phyloP scores from a whole-genome alignment of 64 coral and sea anemone species.

The Orbicella faveolata region DNA sequence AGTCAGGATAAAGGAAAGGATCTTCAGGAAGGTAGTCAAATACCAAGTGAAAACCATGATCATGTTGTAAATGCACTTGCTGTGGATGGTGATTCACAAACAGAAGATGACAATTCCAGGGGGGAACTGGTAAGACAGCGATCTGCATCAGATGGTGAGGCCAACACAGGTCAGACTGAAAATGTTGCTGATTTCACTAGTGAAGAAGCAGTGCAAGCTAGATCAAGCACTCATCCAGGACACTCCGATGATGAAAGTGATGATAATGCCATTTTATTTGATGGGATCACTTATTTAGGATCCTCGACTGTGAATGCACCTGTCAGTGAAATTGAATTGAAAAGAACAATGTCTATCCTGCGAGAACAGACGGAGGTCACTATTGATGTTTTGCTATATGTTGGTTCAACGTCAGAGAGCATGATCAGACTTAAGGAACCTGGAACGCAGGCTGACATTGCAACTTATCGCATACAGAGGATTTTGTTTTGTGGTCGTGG shows the following conservation, averaged over 20 bases:
- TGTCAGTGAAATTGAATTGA: conserved; percentile 93
- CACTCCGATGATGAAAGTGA: conserved; percentile 63
- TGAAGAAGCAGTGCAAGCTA: not conserved
- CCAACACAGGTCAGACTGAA: not conserved
- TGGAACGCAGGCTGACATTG: conserved; percentile 76
- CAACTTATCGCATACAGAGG: conserved; percentile 88
- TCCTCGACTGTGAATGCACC: conserved; percentile 96
- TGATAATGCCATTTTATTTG: conserved; percentile 66
- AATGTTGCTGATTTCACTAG: not conserved
- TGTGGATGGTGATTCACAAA: conserved; percentile 2
- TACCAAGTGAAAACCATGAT: not conserved
- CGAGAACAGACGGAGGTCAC: conserved; percentile 90
- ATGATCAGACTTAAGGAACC: conserved; percentile 87
- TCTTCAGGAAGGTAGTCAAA: conserved; percentile 4
- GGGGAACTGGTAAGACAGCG: not conserved
- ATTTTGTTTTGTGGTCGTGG: conserved; percentile 97
- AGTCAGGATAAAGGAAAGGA: conserved; percentile 17
- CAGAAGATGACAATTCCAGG: not conserved
- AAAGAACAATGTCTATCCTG: conserved; percentile 88
- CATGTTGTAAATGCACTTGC: conserved; percentile 8
- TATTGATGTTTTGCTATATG: conserved; percentile 77
- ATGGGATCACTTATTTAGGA: conserved; percentile 86
- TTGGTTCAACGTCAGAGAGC: conserved; percentile 77
- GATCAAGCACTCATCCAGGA: conserved; percentile 54
- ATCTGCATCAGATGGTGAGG: conserved; percentile 36